Percentiles rank a stretch among this genome's conserved stretches.
These are phyloP conservation scores for Fabriciana adippe DNA, from an alignment of 2,888 invertebrate species.

Conservation along the genomic window DNA sequence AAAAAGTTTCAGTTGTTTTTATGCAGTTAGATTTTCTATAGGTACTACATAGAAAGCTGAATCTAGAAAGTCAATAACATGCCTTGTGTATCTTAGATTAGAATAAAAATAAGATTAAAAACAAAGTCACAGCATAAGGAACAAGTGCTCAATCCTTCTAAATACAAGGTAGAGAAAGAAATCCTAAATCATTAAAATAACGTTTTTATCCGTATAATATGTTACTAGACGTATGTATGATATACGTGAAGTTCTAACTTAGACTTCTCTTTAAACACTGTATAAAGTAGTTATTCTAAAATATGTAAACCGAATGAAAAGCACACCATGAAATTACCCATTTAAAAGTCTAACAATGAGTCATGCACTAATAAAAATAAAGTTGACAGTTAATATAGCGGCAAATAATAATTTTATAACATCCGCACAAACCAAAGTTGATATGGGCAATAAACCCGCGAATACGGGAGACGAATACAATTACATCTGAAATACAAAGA, in stretches of 20 bases:
- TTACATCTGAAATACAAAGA: constrained; percentile 65
- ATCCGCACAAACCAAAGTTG: constrained; percentile 60
- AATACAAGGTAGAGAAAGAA: no score
- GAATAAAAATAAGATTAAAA: no score
- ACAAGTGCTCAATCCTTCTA: no score
- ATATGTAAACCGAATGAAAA: constrained; percentile 5
- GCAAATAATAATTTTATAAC: constrained; percentile 48
- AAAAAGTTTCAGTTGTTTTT: not conserved
- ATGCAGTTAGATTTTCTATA: no score
- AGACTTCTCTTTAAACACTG: not conserved
- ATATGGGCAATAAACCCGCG: constrained; percentile 77
- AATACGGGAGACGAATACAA: constrained; percentile 67
- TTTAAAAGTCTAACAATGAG: constrained; percentile 34
- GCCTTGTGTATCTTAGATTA: no score
- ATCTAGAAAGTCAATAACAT: no score
- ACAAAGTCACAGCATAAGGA: no score
- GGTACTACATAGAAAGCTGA: no score
- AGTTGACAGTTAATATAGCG: constrained; percentile 46
- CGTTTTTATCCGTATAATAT: no score
- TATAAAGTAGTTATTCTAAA: not conserved
- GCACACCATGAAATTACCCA: constrained; percentile 28
- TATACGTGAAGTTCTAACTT: no score
- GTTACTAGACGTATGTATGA: no score
- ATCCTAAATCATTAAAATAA: no score
- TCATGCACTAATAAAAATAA: constrained; percentile 39